Evolutionary conservation across 2,113 vertebrate genomes (phyloP).

Genomic region (Pogona vitticeps): DNA sequence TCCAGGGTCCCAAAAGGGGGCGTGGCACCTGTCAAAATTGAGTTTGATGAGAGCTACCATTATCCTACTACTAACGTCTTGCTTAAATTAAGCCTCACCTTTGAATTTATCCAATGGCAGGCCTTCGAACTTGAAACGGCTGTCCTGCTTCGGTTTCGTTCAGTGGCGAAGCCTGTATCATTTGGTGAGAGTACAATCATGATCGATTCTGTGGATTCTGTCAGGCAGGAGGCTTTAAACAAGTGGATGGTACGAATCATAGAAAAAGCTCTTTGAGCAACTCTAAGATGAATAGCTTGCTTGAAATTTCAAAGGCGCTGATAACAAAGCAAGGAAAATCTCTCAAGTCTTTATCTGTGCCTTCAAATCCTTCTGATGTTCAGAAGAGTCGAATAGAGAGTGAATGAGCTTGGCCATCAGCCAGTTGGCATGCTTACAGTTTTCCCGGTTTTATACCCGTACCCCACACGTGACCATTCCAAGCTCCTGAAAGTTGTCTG

Average conservation of each 20-base stretch:
- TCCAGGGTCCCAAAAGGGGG: no score
- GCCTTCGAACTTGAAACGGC: not conserved
- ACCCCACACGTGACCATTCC: not conserved
- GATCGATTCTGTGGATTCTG: not conserved
- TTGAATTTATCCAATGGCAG: not conserved
- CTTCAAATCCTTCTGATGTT: not conserved
- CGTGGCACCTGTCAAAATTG: no score
- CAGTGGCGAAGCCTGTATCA: not conserved
- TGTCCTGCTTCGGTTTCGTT: not conserved
- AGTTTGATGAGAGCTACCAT: no score
- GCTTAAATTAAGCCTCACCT: not conserved
- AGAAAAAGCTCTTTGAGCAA: not conserved
- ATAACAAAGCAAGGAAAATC: conserved; percentile 4
- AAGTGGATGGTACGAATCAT: not conserved
- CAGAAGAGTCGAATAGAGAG: not conserved
- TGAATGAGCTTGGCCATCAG: not conserved
- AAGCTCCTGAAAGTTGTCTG: not conserved
- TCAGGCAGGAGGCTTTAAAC: not conserved
- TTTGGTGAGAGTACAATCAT: not conserved
- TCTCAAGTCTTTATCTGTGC: not conserved
- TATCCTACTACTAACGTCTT: not conserved
- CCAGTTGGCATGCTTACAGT: not conserved
- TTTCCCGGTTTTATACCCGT: not conserved
- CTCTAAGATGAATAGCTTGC: not conserved
- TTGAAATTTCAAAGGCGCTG: not conserved